Evolutionary conservation across 2,888 invertebrate genomes (phyloP).

Genomic region (Microdon myrmicae): DNA sequence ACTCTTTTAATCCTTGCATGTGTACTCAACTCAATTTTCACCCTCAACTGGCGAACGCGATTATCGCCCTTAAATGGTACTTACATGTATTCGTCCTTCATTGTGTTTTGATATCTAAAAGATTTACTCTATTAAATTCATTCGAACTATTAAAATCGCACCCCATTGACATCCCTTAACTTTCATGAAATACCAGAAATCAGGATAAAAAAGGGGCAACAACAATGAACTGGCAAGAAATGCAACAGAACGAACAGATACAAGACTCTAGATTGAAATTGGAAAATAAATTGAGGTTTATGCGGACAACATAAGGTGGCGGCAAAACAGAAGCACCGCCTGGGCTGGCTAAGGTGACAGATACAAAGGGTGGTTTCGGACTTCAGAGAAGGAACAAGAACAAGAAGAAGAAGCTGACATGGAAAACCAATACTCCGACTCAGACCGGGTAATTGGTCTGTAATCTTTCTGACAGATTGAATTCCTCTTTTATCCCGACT

Average conservation of each 20-base stretch:
- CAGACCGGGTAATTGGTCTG: constrained; percentile 65
- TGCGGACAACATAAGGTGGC: too few relatives aligned
- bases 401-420: constrained; percentile 34
- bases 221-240: too few relatives aligned
- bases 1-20: constrained; percentile 63
- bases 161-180: constrained; percentile 20
- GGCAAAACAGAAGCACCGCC: too few relatives aligned
- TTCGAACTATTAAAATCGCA: constrained; percentile 47
- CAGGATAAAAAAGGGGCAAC: too few relatives aligned
- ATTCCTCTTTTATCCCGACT: constrained; percentile 67
- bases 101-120: constrained; percentile 60
- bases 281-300: too few relatives aligned
- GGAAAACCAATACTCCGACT: constrained; percentile 47
- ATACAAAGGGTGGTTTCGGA: neutral
- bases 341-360: too few relatives aligned
- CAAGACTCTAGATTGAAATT: too few relatives aligned
- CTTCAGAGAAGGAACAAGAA: constrained; percentile 29
- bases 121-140: constrained; percentile 63
- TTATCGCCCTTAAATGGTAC: constrained; percentile 67
- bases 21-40: constrained; percentile 61
- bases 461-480: constrained; percentile 69
- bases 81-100: constrained; percentile 52
- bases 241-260: too few relatives aligned
- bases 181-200: too few relatives aligned
- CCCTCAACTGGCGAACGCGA: constrained; percentile 61